Conservation (phyloP, 2,888 invertebrate genomes). For the Diploptera punctata region DNA sequence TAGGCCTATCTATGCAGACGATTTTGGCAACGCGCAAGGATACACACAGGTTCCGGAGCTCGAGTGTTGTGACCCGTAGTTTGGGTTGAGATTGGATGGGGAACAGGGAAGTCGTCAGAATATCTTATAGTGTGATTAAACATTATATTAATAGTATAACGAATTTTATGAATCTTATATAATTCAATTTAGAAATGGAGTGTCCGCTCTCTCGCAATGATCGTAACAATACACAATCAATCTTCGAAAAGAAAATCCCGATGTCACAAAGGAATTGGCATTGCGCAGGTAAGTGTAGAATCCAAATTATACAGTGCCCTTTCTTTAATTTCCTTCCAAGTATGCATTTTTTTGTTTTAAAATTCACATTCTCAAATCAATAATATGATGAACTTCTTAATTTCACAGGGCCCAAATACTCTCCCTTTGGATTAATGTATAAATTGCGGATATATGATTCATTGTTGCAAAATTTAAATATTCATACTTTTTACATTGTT, state of each 20-base stretch:
- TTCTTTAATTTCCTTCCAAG: neutral
- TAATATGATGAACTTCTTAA: too few relatives aligned
- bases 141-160: neutral
- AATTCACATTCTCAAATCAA: too few relatives aligned
- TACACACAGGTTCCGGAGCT: conserved; percentile 19
- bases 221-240: conserved; percentile 65
- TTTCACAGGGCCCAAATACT: too few relatives aligned
- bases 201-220: conserved; percentile 72
- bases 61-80: conserved; percentile 31
- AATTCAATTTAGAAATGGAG: conserved; percentile 61
- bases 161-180: neutral
- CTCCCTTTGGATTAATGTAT: too few relatives aligned
- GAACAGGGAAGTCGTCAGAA: conserved; percentile 7
- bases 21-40: conserved; percentile 36
- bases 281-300: conserved; percentile 65
- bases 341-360: too few relatives aligned
- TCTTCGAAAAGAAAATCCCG: conserved; percentile 58
- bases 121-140: too few relatives aligned
- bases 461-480: neutral
- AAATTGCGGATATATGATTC: neutral
- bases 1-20: neutral
- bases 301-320: neutral
- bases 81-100: conserved; percentile 23
- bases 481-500: neutral
- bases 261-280: conserved; percentile 67